A percentile compares a stretch with the other conserved stretches of the same genome.
phyloP scores from a whole-genome alignment of 1,140 invertebrate genomes.

The Caenorhabditis brenneri region DNA sequence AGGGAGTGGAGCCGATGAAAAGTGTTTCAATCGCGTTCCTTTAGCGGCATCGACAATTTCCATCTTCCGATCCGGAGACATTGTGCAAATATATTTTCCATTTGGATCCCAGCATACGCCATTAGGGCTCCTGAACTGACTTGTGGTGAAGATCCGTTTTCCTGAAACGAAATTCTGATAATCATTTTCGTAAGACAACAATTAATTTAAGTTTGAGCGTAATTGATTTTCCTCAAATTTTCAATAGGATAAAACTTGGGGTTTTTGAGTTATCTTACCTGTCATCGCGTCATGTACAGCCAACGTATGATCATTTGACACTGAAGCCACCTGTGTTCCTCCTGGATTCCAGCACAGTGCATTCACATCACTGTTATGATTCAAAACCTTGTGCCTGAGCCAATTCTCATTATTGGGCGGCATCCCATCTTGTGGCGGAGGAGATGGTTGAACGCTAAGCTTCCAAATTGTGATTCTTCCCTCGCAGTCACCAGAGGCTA shows the following conservation, averaged over 20 bases:
- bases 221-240: too few species aligned
- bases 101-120: conserved; percentile 57
- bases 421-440: conserved; percentile 49
- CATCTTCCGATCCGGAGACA: conserved; percentile 57
- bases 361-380: conserved; percentile 58
- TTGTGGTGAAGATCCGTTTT: conserved; percentile 49
- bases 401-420: conserved; percentile 59
- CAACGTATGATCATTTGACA: conserved; percentile 54
- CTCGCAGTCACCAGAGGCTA: conserved; percentile 56
- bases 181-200: too few species aligned
- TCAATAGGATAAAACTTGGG: not conserved
- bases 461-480: conserved; percentile 53
- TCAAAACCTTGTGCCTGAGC: conserved; percentile 45
- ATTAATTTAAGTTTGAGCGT: too few species aligned
- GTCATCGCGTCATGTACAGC: conserved; percentile 52
- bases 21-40: conserved; percentile 40
- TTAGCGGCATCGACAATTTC: conserved; percentile 52
- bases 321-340: conserved; percentile 43
- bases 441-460: conserved; percentile 35
- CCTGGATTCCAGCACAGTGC: conserved; percentile 45
- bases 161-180: too few species aligned
- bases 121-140: conserved; percentile 53
- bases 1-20: conserved; percentile 1
- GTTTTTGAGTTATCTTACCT: conserved; percentile 26
- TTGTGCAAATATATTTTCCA: conserved; percentile 56